Conservation (phyloP, 2,888 invertebrate genomes). For the Hartigia nigra region DNA sequence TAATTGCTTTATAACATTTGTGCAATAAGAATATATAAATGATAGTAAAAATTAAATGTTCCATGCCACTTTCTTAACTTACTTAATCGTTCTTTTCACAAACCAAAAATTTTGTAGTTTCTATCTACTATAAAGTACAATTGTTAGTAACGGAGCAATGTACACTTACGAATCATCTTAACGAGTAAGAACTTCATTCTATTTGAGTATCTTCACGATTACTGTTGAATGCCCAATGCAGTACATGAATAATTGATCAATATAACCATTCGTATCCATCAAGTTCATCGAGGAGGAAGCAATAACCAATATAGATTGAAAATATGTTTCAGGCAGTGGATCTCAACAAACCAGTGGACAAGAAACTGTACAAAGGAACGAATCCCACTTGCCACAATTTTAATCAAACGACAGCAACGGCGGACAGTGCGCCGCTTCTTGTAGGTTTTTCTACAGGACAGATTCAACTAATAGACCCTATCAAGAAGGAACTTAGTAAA, state of each 20-base stretch:
- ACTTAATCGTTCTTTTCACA: neutral
- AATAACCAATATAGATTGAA: constrained; percentile 7
- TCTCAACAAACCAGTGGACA: constrained; percentile 96
- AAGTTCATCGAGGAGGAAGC: neutral
- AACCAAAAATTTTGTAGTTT: neutral
- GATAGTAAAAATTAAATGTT: neutral
- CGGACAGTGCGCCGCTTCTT: constrained; percentile 88
- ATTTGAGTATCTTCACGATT: neutral
- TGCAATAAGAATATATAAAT: neutral
- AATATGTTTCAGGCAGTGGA: constrained; percentile 82
- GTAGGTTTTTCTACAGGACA: constrained; percentile 99
- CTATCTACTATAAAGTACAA: neutral
- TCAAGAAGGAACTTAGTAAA: constrained; percentile 95
- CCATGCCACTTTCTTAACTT: neutral
- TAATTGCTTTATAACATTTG: neutral
- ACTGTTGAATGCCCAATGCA: neutral
- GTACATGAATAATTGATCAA: neutral
- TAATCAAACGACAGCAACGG: constrained; percentile 84
- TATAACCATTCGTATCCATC: neutral
- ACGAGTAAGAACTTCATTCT: neutral
- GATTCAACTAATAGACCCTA: constrained; percentile 96
- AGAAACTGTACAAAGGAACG: constrained; percentile 98
- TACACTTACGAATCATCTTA: neutral
- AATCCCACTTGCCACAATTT: constrained; percentile 99
- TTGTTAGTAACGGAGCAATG: neutral